Evolutionary conservation across 2,797 vertebrate species (phyloP).

Genomic region (Notoglanidium macrostoma): DNA sequence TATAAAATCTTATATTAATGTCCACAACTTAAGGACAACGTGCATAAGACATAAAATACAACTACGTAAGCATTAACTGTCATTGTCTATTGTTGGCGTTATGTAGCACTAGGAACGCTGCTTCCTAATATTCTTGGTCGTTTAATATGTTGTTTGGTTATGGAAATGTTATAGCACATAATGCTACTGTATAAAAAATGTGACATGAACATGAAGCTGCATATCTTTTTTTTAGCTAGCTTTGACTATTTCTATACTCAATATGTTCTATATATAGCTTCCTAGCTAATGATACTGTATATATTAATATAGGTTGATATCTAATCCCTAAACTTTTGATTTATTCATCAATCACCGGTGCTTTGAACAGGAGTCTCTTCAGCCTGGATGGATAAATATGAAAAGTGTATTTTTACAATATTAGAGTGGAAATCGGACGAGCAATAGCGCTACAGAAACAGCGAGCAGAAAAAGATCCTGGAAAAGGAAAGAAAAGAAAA

Average conservation of each 20-base stretch:
- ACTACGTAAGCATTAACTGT: neutral
- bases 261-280: neutral
- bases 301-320: neutral
- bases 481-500: neutral
- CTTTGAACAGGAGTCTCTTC: neutral
- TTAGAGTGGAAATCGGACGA: neutral
- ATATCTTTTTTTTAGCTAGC: neutral
- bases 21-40: neutral
- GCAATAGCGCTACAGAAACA: neutral
- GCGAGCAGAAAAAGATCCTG: neutral
- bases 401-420: neutral
- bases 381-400: neutral
- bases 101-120: neutral
- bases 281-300: neutral
- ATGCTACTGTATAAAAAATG: neutral
- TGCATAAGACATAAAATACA: neutral
- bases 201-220: neutral
- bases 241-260: neutral
- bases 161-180: neutral
- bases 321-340: neutral
- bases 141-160: neutral
- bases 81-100: neutral
- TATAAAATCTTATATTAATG: neutral
- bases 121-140: neutral
- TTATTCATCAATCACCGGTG: neutral